These are phyloP conservation scores for Drosophila mayri DNA, from an alignment of 1,140 invertebrate genomes.

Conservation along the genomic window DNA sequence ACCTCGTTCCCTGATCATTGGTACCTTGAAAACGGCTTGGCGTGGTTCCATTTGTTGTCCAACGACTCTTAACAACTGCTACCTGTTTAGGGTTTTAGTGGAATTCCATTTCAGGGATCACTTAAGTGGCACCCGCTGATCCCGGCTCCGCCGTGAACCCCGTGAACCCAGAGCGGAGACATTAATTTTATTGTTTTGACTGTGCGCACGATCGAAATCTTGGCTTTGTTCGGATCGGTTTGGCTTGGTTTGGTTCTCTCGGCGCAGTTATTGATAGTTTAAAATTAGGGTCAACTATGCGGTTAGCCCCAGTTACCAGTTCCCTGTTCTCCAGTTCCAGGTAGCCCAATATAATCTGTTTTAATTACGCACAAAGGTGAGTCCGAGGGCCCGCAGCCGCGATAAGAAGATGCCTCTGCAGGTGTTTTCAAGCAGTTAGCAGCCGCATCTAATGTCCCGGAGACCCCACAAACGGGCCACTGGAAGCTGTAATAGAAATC, in stretches of 20 bases:
- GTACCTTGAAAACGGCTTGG: constrained; percentile 13
- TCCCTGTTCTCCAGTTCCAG: constrained; percentile 33
- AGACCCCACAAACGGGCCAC: constrained; percentile 15
- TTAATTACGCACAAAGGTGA: constrained; percentile 61
- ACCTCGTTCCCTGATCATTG: background rate
- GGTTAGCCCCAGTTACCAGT: constrained; percentile 39
- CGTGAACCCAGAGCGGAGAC: constrained; percentile 62
- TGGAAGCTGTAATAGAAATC: constrained; percentile 11
- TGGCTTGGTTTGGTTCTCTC: constrained; percentile 18
- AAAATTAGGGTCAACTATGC: constrained; percentile 78
- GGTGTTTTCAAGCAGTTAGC: constrained; percentile 72
- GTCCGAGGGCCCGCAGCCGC: background rate
- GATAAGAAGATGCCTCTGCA: constrained; percentile 60
- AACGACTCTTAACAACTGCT: constrained; percentile 71
- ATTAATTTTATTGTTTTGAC: constrained; percentile 81
- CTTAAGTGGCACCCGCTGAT: constrained; percentile 74
- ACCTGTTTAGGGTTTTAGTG: constrained; percentile 59
- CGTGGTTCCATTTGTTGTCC: constrained; percentile 57
- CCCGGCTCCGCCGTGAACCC: constrained; percentile 24
- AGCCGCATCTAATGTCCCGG: constrained; percentile 60
- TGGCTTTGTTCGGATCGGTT: background rate
- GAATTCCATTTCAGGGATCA: constrained; percentile 40
- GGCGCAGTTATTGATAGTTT: constrained; percentile 73
- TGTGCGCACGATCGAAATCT: constrained; percentile 73
- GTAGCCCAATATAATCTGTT: constrained; percentile 64